Base-by-base conservation (phyloP, 2,797 vertebrate species). In the Liparis tanakae region DNA sequence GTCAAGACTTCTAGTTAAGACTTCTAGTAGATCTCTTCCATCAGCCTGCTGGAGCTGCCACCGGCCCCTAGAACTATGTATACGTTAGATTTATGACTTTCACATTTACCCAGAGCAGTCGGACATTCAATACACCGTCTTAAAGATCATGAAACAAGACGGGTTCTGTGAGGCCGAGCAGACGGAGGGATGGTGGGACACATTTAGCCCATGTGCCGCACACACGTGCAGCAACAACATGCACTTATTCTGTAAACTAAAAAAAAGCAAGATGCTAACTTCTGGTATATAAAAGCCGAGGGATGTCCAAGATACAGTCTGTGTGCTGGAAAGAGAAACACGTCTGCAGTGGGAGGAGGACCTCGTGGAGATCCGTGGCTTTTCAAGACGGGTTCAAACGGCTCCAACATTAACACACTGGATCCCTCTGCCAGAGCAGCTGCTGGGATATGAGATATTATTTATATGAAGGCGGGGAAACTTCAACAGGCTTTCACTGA, bases 351-450 rank as follows among this genome's bases (percentile, higher is more conserved):
- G 15, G 37, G 12, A 74, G 25, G 74, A 75, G 18, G 71, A 71
- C 56, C 67, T 20, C 5, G 13, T 77, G 56, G 53, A 81, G 67
- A 78, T 65, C 6, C 8, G 58, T 76, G 30, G 22, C 75, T 79
- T 87, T 84, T 80, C n/a, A 76, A 83, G 83, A 82, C 70, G 70
- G 48, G 46, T 81, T 89, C 57, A 86, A 84, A 83, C 8, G 44
- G 39, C 51, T 90, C 85, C 88, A 87, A 91, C 80, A 80, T 89
- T 3, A 91, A 87, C 85, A 87, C 67, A 82, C 13, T 48, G 25
- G 74, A 72, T 71, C 65, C n/a, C 33, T 54, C 39, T 48, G 82
- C 67, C 78, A 88, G 66, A 77, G 54, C 73, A 87, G 79, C 78
- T 80, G 66, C 63, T 71, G 73, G 64, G 79, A 79, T 46, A 69